Conservation (phyloP, 2,888 invertebrate genomes). For the Gonocerus acuteangulatus region DNA sequence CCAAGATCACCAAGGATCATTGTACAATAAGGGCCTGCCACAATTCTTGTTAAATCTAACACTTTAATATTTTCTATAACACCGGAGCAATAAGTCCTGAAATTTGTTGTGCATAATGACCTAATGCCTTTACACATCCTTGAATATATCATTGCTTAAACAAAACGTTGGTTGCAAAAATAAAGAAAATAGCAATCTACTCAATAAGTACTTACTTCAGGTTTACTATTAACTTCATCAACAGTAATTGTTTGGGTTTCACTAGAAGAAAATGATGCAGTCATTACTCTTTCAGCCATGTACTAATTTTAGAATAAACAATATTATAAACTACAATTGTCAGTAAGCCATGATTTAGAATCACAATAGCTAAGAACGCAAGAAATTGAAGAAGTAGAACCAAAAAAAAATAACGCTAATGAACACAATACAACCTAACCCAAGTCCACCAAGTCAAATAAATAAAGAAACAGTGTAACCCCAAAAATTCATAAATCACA, state of each 20-base stretch:
- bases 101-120: not conserved
- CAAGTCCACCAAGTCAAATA: too few relatives aligned
- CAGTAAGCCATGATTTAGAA: too few relatives aligned
- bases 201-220: slow-evolving; percentile 30
- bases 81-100: not conserved
- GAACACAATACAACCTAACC: too few relatives aligned
- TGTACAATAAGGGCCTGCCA: slow-evolving; percentile 91
- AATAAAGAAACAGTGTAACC: too few relatives aligned
- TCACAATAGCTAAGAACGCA: too few relatives aligned
- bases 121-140: too few relatives aligned
- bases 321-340: too few relatives aligned
- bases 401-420: too few relatives aligned
- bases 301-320: too few relatives aligned
- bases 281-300: slow-evolving; percentile 30
- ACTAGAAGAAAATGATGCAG: slow-evolving; percentile 18
- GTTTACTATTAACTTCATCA: slow-evolving; percentile 27
- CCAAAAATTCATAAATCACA: too few relatives aligned
- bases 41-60: slow-evolving; percentile 73
- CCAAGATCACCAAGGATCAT: slow-evolving; percentile 90
- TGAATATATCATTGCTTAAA: slow-evolving; percentile 3
- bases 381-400: too few relatives aligned
- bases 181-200: not conserved
- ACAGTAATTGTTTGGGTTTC: slow-evolving; percentile 28
- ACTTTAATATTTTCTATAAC: slow-evolving; percentile 59
- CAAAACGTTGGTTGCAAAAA: too few relatives aligned